Evolutionary conservation across 2,113 vertebrate species (phyloP).

Genomic region (Neopipo cinnamomea): DNA sequence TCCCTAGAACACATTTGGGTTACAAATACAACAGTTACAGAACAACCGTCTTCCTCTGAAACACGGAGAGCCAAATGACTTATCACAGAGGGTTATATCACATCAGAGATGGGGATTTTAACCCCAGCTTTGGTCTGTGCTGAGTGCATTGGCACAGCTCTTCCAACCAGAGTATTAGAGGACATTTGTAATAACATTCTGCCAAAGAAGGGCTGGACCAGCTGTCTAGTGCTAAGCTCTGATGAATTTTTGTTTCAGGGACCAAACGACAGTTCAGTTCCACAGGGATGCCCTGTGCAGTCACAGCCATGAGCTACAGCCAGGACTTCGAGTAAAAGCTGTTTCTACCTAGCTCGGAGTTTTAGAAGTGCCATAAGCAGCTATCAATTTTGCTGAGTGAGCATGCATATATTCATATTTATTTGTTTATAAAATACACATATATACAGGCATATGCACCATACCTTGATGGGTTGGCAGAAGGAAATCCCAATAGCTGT

Average conservation of each 20-base stretch:
- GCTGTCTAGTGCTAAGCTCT: background rate
- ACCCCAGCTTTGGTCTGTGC: background rate
- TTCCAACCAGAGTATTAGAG: background rate
- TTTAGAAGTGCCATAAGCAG: background rate
- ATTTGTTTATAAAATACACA: background rate
- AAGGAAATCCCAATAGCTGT: background rate
- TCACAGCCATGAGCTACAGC: background rate
- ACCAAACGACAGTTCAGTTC: background rate
- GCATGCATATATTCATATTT: accelerated
- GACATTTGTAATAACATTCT: background rate
- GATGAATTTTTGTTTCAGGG: background rate
- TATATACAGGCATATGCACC: background rate
- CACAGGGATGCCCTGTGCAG: background rate
- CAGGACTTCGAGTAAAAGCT: background rate
- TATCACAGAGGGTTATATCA: background rate
- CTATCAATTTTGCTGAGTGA: background rate
- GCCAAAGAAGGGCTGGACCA: background rate
- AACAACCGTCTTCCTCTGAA: background rate
- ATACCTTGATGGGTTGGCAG: background rate
- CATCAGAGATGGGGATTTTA: background rate
- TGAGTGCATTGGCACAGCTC: background rate
- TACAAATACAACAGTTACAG: background rate
- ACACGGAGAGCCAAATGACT: background rate
- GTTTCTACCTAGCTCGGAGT: background rate
- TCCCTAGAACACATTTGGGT: background rate